A percentile compares a stretch with the other conserved stretches of the same genome.
phyloP scores from a whole-genome alignment of 2,113 vertebrate species.

The Vombatus ursinus region DNA sequence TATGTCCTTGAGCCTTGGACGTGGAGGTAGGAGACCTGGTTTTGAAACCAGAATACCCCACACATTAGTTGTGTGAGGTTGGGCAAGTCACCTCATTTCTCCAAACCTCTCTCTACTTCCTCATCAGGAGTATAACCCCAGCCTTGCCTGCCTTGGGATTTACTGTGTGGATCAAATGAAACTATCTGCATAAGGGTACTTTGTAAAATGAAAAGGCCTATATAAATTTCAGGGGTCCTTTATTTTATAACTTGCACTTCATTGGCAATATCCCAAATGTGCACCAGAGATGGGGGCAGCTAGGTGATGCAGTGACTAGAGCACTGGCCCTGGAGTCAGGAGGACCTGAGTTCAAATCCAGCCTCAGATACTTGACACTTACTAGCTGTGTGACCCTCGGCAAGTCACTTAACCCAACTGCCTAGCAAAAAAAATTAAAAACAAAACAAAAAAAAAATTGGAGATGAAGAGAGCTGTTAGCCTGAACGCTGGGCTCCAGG shows the following conservation, averaged over 20 bases:
- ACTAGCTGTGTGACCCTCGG: too few relatives aligned
- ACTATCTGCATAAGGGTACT: neutral
- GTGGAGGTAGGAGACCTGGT: neutral
- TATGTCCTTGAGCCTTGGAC: neutral
- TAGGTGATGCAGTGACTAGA: too few relatives aligned
- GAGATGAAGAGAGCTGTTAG: neutral
- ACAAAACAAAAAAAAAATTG: neutral
- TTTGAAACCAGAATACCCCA: neutral
- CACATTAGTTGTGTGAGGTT: neutral
- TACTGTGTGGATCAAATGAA: neutral
- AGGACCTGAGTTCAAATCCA: too few relatives aligned
- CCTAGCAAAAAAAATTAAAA: too few relatives aligned
- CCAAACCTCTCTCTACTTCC: neutral
- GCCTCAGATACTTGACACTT: too few relatives aligned
- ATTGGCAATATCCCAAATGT: neutral
- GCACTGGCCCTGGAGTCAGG: too few relatives aligned
- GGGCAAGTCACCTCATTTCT: neutral
- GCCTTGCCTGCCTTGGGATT: neutral
- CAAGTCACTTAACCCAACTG: too few relatives aligned
- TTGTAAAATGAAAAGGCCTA: neutral
- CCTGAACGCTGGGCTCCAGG: neutral
- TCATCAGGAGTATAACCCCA: neutral
- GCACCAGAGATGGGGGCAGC: neutral
- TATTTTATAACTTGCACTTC: neutral
- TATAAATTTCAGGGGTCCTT: neutral